A percentile compares a stretch with the other conserved stretches of the same genome.
phyloP scores from a whole-genome alignment of 2,888 invertebrate species.

The Sphecodes monilicornis region DNA sequence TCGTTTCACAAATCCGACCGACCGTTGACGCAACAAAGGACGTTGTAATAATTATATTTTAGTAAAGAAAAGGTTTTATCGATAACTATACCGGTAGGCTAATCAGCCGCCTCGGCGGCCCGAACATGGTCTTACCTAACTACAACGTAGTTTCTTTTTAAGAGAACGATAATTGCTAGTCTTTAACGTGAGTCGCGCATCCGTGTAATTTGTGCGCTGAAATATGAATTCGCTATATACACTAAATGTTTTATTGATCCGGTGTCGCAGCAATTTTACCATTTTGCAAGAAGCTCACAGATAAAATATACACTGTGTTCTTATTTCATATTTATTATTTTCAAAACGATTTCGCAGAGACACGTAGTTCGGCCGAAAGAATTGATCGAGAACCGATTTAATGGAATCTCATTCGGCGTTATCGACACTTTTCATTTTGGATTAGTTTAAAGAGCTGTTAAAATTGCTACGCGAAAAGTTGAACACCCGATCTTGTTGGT shows the following conservation, averaged over 20 bases:
- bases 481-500: neutral
- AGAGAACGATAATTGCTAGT: conserved; percentile 80
- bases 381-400: neutral
- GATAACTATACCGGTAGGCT: conserved; percentile 60
- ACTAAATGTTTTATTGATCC: conserved; percentile 47
- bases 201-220: conserved; percentile 50
- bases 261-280: conserved; percentile 26
- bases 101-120: conserved; percentile 40
- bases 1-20: neutral
- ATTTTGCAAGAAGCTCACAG: neutral
- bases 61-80: conserved; percentile 75
- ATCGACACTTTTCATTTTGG: neutral
- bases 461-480: neutral
- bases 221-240: conserved; percentile 29
- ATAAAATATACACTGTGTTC: neutral
- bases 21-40: conserved; percentile 68
- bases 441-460: neutral
- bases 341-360: neutral
- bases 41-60: conserved; percentile 77
- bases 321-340: neutral
- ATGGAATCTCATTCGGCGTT: conserved; percentile 34
- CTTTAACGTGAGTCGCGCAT: conserved; percentile 71
- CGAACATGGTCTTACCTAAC: conserved; percentile 70
- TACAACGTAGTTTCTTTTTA: conserved; percentile 65
- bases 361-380: neutral